phyloP scores from a whole-genome alignment of 2,888 invertebrate species.

The Lamproptera curius region DNA sequence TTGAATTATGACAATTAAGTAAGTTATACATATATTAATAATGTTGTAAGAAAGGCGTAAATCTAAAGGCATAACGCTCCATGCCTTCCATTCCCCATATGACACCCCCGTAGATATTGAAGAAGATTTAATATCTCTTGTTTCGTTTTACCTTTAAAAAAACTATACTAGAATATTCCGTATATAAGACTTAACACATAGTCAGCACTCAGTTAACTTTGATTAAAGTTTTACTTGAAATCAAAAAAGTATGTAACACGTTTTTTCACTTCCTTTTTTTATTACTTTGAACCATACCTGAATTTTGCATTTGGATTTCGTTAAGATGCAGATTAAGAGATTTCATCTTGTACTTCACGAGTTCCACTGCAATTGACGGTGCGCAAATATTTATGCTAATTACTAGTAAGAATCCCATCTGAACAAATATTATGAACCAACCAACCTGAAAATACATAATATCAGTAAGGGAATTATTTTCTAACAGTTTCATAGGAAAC shows the following conservation, averaged over 20 bases:
- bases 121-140: not conserved
- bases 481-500: too few species aligned
- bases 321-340: not conserved
- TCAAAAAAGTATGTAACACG: too few species aligned
- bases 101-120: not conserved
- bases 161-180: too few species aligned
- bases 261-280: too few species aligned
- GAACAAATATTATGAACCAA: not conserved
- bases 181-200: too few species aligned
- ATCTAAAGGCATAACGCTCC: conserved; percentile 22
- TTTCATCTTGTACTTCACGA: conserved; percentile 14
- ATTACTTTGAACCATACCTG: too few species aligned
- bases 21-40: conserved; percentile 22
- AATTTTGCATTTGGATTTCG: not conserved
- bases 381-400: conserved; percentile 5
- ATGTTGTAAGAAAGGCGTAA: conserved; percentile 16
- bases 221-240: too few species aligned
- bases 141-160: not conserved
- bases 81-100: conserved; percentile 1
- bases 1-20: conserved; percentile 25
- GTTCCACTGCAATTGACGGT: conserved; percentile 7
- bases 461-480: too few species aligned
- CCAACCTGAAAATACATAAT: not conserved
- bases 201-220: too few species aligned
- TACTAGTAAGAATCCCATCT: not conserved